phyloP scores from a whole-genome alignment of 2,888 invertebrate genomes.

The Leptodirus hochenwartii region DNA sequence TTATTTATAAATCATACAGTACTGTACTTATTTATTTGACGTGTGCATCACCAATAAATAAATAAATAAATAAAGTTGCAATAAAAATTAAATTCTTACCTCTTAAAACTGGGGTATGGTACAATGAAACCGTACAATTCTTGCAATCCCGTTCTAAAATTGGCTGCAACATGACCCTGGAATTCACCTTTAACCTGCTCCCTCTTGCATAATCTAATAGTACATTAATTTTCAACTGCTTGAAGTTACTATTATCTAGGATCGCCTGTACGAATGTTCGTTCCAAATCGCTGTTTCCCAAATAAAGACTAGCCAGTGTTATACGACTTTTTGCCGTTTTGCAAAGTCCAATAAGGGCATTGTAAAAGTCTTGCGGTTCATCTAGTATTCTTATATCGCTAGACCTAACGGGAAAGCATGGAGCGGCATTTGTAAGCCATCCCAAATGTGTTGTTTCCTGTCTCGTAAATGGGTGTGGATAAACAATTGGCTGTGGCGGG shows the following conservation, averaged over 20 bases:
- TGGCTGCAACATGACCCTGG: constrained; percentile 56
- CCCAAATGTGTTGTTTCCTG: constrained; percentile 20
- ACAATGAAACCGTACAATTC: constrained; percentile 58
- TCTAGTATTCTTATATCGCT: constrained; percentile 53
- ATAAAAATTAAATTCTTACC: constrained; percentile 70
- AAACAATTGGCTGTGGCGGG: constrained; percentile 8
- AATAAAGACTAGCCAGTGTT: constrained; percentile 76
- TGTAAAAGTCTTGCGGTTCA: constrained; percentile 62
- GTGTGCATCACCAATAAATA: too few species aligned
- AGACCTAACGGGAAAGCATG: constrained; percentile 50
- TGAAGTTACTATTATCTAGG: constrained; percentile 35
- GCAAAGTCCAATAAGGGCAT: constrained; percentile 48
- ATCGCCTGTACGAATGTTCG: constrained; percentile 53
- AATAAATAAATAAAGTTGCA: too few species aligned
- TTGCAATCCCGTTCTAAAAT: constrained; percentile 40
- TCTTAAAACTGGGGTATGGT: constrained; percentile 81
- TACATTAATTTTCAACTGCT: constrained; percentile 49
- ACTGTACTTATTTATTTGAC: too few species aligned
- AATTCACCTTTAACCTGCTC: constrained; percentile 60
- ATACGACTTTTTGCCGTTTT: constrained; percentile 48
- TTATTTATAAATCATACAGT: too few species aligned
- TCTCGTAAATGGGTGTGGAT: constrained; percentile 21
- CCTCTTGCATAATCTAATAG: constrained; percentile 81
- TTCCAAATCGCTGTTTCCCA: constrained; percentile 80
- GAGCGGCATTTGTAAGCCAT: constrained; percentile 42